Evolutionary conservation across 2,113 vertebrate species (phyloP).

Genomic region (Loxodonta africana): DNA sequence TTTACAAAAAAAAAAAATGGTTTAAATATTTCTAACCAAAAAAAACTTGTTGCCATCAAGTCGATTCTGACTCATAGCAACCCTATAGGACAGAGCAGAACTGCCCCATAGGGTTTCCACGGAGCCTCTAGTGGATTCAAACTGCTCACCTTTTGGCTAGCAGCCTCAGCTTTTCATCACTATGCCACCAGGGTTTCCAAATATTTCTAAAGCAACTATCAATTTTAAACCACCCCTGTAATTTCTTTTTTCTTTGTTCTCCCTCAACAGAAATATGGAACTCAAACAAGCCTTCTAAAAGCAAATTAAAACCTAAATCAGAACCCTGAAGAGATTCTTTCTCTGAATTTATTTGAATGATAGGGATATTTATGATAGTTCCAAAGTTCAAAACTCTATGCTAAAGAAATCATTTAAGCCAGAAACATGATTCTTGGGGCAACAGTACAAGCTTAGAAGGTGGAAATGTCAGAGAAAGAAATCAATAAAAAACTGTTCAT

Average conservation of each 20-base stretch:
- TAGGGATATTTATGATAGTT: neutral
- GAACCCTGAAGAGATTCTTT: neutral
- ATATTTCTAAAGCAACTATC: neutral
- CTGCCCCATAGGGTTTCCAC: too few species aligned
- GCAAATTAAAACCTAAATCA: slow-evolving; percentile 13
- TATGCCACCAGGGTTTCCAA: too few species aligned
- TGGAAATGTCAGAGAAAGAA: slow-evolving; percentile 74
- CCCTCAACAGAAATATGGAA: slow-evolving; percentile 4
- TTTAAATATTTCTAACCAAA: neutral
- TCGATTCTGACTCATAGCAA: too few species aligned
- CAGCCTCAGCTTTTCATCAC: too few species aligned
- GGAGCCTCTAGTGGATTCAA: too few species aligned
- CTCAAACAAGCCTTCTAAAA: slow-evolving; percentile 12
- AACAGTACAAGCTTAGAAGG: slow-evolving; percentile 58
- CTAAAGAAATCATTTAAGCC: slow-evolving; percentile 67
- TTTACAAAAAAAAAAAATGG: neutral
- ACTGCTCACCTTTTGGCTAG: too few species aligned
- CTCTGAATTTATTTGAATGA: slow-evolving; percentile 43
- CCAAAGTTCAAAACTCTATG: slow-evolving; percentile 38
- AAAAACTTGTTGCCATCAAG: too few species aligned
- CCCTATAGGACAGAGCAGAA: too few species aligned
- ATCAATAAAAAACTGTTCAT: slow-evolving; percentile 70
- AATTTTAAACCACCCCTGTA: slow-evolving; percentile 2
- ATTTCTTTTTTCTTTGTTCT: slow-evolving; percentile 24
- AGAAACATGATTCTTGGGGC: slow-evolving; percentile 57